These are phyloP conservation scores for Eumaeus atala DNA, from an alignment of 1,140 invertebrate species.

Conservation along the genomic window DNA sequence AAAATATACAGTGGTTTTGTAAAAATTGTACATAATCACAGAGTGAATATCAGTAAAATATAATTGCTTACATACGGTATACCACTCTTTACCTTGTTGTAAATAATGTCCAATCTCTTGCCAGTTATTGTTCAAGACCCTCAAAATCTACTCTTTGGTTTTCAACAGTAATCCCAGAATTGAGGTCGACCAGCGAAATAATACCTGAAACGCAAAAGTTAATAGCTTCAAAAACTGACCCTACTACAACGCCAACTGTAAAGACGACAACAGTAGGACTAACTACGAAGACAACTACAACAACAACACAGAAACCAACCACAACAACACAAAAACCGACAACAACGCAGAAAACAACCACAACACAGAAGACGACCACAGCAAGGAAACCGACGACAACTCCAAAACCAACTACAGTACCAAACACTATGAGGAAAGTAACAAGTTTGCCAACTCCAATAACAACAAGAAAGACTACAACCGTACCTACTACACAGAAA, in stretches of 20 bases:
- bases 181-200: slow-evolving; percentile 18
- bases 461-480: slow-evolving; percentile 14
- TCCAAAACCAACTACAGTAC: slow-evolving; percentile 19
- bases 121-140: too few species aligned
- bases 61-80: too few species aligned
- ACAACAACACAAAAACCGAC: slow-evolving; percentile 17
- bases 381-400: slow-evolving; percentile 23
- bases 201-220: slow-evolving; percentile 45
- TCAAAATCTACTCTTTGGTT: slow-evolving; percentile 17
- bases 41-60: too few species aligned
- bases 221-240: slow-evolving; percentile 23
- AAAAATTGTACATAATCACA: too few species aligned
- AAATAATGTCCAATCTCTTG: too few species aligned
- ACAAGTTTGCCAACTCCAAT: slow-evolving; percentile 20
- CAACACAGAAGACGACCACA: slow-evolving; percentile 26
- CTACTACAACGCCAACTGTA: slow-evolving; percentile 19
- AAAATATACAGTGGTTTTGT: too few species aligned
- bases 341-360: slow-evolving; percentile 16
- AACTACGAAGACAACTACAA: slow-evolving; percentile 17
- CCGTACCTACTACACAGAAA: slow-evolving; percentile 5
- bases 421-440: slow-evolving; percentile 16
- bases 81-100: too few species aligned
- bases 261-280: slow-evolving; percentile 16
- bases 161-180: slow-evolving; percentile 19
- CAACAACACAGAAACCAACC: slow-evolving; percentile 18